Evolutionary conservation across 2,113 vertebrate species (phyloP), one percentile per base, ranked within the genome.

Genomic region (Parus major): DNA sequence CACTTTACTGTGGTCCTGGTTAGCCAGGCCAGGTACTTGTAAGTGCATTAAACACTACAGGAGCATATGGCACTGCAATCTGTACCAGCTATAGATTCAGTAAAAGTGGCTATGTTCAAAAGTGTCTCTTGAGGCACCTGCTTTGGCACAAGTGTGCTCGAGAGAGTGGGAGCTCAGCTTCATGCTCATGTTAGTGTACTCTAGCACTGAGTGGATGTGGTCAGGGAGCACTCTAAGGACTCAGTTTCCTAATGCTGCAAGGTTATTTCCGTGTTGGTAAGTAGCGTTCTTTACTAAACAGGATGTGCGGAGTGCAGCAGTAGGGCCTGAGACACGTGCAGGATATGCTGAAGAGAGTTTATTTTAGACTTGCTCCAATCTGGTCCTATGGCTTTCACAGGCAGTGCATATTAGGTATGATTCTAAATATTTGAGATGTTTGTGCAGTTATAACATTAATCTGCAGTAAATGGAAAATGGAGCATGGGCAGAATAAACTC

Each of bases 111-210:
- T 28, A 0, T 3, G 3, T 44, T 77, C 36, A 16, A 3, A 69
- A 76, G 7, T 4, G 7, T 52, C 1, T 2, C 59, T 56, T 44
- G 68, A 73, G 60, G 29, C 22, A 22, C 13, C 10, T 65, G 36
- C 46, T 81, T 77, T 83, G 70, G 31, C 17, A 7, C 17, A 22
- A 20, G 35, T 4, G 25, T 23, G 15, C 64, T 8, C 0, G 2
- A 25, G 46, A 11, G n/a, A 42, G 22, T 5, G 15, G 56, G 29
- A 88, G 63, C 47, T 86, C 39, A 63, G 14, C 9, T 50, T 35
- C 15, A 4, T 7, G 12, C 20, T 77, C 10, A 1, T 1, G 1
- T 20, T 33, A 29, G 35, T n/a, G 0, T 0, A 1, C 18, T 46
- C 47, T 33, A 47, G 63, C 29, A 3, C 6, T 27, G 70, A 73